phyloP scores from a whole-genome alignment of 2,113 vertebrate genomes.

The Gulo gulo region DNA sequence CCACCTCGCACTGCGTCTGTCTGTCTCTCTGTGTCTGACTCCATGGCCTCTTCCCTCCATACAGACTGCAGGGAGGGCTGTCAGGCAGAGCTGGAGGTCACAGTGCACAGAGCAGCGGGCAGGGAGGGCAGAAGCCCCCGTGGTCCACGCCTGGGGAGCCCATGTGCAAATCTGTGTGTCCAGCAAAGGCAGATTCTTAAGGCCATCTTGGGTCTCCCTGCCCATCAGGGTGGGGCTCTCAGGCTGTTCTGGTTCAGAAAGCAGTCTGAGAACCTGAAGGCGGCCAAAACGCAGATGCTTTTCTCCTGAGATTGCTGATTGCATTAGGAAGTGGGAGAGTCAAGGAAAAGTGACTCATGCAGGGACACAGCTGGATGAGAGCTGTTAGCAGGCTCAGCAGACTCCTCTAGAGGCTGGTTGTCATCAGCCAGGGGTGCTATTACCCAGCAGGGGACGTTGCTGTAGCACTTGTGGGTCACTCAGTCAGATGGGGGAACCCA shows the following conservation, averaged over 20 bases:
- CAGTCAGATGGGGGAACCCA: neutral
- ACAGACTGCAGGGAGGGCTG: slow-evolving; percentile 28
- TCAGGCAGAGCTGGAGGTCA: neutral
- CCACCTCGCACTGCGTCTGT: neutral
- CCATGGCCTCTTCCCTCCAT: neutral
- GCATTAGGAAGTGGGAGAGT: neutral
- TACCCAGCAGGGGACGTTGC: neutral
- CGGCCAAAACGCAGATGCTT: neutral
- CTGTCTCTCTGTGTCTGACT: slow-evolving; percentile 58
- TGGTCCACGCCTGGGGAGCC: neutral
- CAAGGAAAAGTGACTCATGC: neutral
- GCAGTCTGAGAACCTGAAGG: neutral
- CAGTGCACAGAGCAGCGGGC: neutral
- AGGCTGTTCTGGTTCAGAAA: neutral
- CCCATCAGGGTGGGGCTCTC: neutral
- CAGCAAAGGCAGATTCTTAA: neutral
- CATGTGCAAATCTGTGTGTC: fast-evolving
- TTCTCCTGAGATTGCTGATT: neutral
- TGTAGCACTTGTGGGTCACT: neutral
- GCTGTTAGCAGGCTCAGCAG: neutral
- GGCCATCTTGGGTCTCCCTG: neutral
- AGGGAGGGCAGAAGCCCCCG: neutral
- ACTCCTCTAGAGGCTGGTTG: neutral
- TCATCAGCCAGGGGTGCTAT: neutral
- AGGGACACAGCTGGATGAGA: neutral